These are phyloP conservation scores for Trichonephila clavipes DNA, from an alignment of 1,140 invertebrate species.

Conservation along the genomic window DNA sequence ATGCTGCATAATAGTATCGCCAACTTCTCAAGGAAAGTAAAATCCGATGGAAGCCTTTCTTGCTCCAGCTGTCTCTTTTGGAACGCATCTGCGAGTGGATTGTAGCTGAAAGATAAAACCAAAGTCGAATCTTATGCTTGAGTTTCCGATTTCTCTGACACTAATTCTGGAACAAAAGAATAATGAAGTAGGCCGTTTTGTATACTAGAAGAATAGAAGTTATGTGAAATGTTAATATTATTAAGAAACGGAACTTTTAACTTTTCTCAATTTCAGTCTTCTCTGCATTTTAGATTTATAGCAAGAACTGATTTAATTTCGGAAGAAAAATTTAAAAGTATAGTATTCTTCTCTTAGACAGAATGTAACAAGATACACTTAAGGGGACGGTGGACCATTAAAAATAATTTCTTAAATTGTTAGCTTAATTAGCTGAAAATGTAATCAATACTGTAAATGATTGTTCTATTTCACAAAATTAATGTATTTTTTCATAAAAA, in stretches of 20 bases:
- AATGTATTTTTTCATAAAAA: no score
- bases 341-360: no score
- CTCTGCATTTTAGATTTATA: neutral
- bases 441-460: no score
- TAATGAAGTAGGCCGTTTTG: neutral
- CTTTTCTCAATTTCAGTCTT: neutral
- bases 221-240: neutral
- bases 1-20: neutral
- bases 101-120: neutral
- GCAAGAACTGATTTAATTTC: neutral
- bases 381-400: no score
- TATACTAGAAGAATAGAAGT: neutral
- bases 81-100: neutral
- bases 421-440: no score
- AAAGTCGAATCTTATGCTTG: neutral
- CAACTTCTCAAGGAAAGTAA: neutral
- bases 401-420: no score
- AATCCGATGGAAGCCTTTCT: neutral
- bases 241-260: neutral
- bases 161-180: neutral
- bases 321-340: neutral
- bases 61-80: neutral
- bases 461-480: no score
- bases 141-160: neutral
- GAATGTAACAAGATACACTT: no score